Evolutionary conservation across 2,797 vertebrate species (phyloP), one percentile per base, ranked within the genome.

Genomic region (Sardinella longiceps): DNA sequence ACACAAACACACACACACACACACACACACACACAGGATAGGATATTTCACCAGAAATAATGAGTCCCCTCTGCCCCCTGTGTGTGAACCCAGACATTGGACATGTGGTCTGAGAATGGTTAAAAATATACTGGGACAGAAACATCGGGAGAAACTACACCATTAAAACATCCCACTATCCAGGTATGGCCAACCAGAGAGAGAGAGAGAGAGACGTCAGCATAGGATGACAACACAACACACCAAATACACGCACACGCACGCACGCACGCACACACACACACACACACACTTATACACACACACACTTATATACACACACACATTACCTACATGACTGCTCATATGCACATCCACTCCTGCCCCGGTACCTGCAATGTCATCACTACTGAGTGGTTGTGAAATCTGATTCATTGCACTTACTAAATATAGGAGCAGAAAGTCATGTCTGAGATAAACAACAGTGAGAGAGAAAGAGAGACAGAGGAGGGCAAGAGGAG

Each of bases 241-340:
- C n/a, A 60, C 56, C n/a, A 25, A 60, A 60, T 11, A 60, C 14
- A 60, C 30, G 23, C 1, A 58, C 9, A n/a, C 53, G 11, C 33
- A 70, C 28, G 18, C 63, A 70, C 30, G 20, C 84, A 84, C 45
- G 2, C 81, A 80, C 77, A 82, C 25, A n/a, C 80, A 48, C 18
- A 80, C 50, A 51, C 50, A 1, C 2, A 51, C 56, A 25, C 23
- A 11, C 23, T 51, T 12, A 51, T 14, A 25, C 53, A n/a, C 4
- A 58, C 56, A 25, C n/a, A 60, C 56, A 60, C 56, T n/a, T n/a
- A n/a, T n/a, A 53, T 1, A 58, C 23, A 18, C 23, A 58, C 20
- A 60, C 51, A 23, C 18, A 23, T 53, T 53, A 53, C 18, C 51
- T 53, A 5, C 56, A 9, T 60, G 23, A 60, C n/a, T 9, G n/a